Conservation (phyloP, 2,888 invertebrate species). For the Nymphalis polychloros region DNA sequence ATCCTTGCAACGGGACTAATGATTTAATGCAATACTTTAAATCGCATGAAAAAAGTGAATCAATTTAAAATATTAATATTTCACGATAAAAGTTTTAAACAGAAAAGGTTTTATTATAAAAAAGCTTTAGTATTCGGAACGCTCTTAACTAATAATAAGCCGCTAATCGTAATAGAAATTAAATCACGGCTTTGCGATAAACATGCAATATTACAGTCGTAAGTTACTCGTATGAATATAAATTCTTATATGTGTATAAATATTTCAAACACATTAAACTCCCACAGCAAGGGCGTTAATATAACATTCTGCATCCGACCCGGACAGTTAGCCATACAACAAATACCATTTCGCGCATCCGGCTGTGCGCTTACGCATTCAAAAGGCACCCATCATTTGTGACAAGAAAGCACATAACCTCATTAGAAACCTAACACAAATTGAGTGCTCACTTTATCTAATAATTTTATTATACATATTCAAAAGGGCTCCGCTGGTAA, state of each 20-base stretch:
- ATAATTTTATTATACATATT: conserved; percentile 82
- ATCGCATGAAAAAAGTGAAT: no score
- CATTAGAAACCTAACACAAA: conserved; percentile 80
- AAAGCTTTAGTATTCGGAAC: neutral
- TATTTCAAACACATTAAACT: conserved; percentile 16
- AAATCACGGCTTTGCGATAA: conserved; percentile 29
- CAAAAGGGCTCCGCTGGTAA: conserved; percentile 77
- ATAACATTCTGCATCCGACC: conserved; percentile 67
- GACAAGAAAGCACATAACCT: conserved; percentile 82
- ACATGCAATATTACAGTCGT: conserved; percentile 13
- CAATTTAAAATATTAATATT: no score
- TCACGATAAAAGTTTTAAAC: no score
- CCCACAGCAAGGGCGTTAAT: conserved; percentile 49
- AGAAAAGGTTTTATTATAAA: neutral
- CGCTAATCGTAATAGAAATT: conserved; percentile 27
- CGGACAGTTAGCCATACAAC: conserved; percentile 68
- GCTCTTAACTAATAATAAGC: conserved; percentile 5
- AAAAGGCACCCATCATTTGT: conserved; percentile 71
- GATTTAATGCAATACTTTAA: no score
- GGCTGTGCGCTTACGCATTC: conserved; percentile 76
- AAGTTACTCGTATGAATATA: conserved; percentile 2
- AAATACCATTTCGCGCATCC: conserved; percentile 79
- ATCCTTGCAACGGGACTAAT: no score
- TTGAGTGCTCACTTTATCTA: conserved; percentile 71
- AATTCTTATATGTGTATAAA: conserved; percentile 13